phyloP scores from a whole-genome alignment of 1,140 invertebrate genomes.

The Adelges cooleyi region DNA sequence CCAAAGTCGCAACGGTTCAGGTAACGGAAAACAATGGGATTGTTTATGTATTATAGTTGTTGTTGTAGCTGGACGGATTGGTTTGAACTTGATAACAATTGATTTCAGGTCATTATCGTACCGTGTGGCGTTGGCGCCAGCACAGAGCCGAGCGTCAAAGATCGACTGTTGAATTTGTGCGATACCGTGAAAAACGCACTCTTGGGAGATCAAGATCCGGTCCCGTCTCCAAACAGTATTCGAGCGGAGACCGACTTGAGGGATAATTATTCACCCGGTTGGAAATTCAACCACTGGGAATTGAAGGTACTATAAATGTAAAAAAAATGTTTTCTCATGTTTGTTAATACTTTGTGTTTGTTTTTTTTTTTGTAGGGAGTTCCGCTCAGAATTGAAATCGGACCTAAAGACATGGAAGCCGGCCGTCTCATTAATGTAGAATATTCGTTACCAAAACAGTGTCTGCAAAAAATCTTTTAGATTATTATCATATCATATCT shows the following conservation, averaged over 20 bases:
- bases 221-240: constrained; percentile 41
- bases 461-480: too few relatives aligned
- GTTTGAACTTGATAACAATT: background rate
- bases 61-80: too few relatives aligned
- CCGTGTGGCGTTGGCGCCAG: constrained; percentile 90
- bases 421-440: too few relatives aligned
- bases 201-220: constrained; percentile 30
- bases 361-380: constrained; percentile 55
- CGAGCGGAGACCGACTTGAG: constrained; percentile 72
- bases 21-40: constrained; percentile 37
- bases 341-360: background rate
- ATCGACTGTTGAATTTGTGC: constrained; percentile 61
- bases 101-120: constrained; percentile 71
- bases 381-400: constrained; percentile 88
- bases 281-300: constrained; percentile 99
- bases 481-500: too few relatives aligned
- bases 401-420: constrained; percentile 85
- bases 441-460: too few relatives aligned
- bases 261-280: constrained; percentile 95
- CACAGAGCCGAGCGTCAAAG: constrained; percentile 57
- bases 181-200: constrained; percentile 51
- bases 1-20: constrained; percentile 71
- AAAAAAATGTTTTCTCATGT: background rate
- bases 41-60: too few relatives aligned
- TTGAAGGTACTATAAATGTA: constrained; percentile 70